A percentile compares a stretch with the other conserved stretches of the same genome.
These are phyloP conservation scores for Pterocles gutturalis DNA, from an alignment of 2,113 vertebrate genomes.

Conservation along the genomic window DNA sequence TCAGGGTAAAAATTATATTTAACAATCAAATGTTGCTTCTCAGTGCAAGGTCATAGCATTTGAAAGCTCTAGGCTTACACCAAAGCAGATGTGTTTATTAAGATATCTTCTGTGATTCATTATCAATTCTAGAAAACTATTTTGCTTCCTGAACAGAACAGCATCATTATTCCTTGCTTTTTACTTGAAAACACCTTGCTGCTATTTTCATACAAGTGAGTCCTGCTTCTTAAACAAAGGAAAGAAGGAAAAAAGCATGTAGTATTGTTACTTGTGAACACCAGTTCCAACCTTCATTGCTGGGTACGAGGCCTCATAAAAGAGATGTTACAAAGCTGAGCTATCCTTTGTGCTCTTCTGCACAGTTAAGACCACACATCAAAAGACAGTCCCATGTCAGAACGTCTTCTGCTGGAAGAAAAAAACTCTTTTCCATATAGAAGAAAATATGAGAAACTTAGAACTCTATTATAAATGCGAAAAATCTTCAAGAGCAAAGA, in stretches of 20 bases:
- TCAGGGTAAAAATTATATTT: neutral
- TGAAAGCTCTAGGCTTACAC: neutral
- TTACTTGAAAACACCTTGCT: neutral
- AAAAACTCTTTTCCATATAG: neutral
- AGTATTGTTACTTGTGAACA: neutral
- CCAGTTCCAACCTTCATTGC: neutral
- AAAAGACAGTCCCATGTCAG: neutral
- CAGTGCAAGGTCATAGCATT: neutral
- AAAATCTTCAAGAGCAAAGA: neutral
- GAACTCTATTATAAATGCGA: neutral
- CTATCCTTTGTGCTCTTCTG: neutral
- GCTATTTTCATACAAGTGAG: neutral
- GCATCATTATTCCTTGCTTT: neutral
- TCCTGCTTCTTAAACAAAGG: neutral
- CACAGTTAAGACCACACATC: neutral
- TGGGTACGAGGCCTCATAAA: neutral
- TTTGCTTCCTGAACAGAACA: neutral
- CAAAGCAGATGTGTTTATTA: neutral
- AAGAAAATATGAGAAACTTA: neutral
- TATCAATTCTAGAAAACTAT: neutral
- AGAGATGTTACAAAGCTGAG: neutral
- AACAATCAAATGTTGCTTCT: neutral
- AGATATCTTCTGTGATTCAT: neutral
- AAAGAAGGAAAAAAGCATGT: neutral
- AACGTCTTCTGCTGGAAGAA: neutral